A percentile compares a stretch with the other conserved stretches of the same genome.
These are phyloP conservation scores for Schizaphis graminum DNA, from an alignment of 2,888 invertebrate species.

Conservation along the genomic window DNA sequence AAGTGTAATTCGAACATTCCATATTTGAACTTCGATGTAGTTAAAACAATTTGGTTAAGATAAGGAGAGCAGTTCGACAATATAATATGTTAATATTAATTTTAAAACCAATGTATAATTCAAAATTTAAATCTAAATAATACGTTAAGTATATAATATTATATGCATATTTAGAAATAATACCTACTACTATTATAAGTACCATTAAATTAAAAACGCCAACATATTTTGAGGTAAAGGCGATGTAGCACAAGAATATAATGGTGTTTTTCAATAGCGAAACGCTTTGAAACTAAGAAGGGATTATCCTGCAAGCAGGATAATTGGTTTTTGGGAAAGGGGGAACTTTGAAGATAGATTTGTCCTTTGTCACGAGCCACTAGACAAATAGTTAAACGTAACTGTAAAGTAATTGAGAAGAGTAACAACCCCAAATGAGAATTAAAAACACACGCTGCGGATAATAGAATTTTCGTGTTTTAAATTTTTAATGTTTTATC, in stretches of 20 bases:
- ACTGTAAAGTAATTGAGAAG: slow-evolving; percentile 39
- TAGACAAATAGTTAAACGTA: slow-evolving; percentile 44
- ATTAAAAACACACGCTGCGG: not conserved
- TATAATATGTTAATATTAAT: not conserved
- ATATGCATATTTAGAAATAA: not conserved
- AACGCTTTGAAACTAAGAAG: not conserved
- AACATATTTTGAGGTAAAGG: not conserved
- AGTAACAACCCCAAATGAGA: not conserved
- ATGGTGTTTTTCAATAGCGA: not conserved
- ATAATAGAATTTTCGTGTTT: not conserved
- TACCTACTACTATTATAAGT: not conserved
- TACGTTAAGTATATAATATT: not conserved
- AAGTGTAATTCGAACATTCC: not conserved
- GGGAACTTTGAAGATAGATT: slow-evolving; percentile 32
- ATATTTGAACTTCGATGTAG: not conserved
- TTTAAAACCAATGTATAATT: not conserved
- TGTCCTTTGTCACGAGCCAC: slow-evolving; percentile 26
- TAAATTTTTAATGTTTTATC: not conserved
- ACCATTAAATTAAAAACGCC: not conserved
- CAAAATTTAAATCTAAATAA: not conserved
- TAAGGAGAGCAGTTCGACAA: not conserved
- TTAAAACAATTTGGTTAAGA: not conserved
- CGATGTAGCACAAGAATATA: not conserved
- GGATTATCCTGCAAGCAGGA: slow-evolving; percentile 22
- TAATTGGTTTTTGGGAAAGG: slow-evolving; percentile 39